Evolutionary conservation across 2,113 vertebrate genomes (phyloP).

Genomic region (Vombatus ursinus): DNA sequence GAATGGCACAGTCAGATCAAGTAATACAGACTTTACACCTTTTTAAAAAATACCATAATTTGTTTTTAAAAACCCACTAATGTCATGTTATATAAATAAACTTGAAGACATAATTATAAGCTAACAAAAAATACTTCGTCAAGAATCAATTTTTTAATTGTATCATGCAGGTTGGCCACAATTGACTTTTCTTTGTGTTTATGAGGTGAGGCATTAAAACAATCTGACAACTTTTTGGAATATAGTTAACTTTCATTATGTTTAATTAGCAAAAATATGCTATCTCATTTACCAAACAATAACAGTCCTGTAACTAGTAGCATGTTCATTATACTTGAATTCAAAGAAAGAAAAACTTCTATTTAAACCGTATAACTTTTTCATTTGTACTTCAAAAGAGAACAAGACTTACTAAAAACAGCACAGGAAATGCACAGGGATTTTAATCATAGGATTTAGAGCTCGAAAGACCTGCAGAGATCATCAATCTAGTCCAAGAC

Average conservation of each 20-base stretch:
- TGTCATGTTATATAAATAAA: background rate
- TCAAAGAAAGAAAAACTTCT: background rate
- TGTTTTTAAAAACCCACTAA: background rate
- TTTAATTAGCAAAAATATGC: constrained; percentile 35
- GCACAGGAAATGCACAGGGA: background rate
- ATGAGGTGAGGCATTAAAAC: constrained; percentile 3
- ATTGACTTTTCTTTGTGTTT: background rate
- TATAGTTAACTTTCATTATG: constrained; percentile 7
- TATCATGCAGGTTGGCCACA: background rate
- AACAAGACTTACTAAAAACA: background rate
- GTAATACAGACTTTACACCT: background rate
- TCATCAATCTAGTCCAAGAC: background rate
- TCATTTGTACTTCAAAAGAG: constrained; percentile 17
- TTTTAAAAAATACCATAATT: background rate
- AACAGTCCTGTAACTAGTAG: background rate
- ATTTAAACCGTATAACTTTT: background rate
- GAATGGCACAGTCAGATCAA: background rate
- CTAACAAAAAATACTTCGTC: background rate
- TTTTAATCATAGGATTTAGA: background rate
- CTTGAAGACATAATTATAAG: constrained; percentile 6
- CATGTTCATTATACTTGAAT: background rate
- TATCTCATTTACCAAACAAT: background rate
- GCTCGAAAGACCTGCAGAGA: background rate
- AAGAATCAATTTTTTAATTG: background rate
- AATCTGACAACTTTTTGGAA: background rate